Evolutionary conservation across 2,797 vertebrate genomes (phyloP).

Genomic region (Alauda arvensis): DNA sequence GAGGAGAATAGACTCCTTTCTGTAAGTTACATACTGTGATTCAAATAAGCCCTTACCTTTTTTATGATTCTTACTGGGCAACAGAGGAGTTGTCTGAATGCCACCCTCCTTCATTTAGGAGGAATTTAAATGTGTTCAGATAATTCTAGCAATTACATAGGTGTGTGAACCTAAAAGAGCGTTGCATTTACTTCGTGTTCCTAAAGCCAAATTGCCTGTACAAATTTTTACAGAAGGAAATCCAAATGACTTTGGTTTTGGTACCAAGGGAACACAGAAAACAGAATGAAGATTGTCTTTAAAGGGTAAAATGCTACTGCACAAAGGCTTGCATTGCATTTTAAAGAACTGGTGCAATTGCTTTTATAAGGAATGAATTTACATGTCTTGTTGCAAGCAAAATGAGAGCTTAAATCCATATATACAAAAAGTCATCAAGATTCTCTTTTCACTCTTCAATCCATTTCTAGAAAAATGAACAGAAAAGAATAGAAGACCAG

Average conservation of each 20-base stretch:
- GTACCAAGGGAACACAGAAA: background rate
- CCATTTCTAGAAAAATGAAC: background rate
- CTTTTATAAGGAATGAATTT: background rate
- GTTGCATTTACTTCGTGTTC: background rate
- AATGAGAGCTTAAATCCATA: conserved; percentile 23
- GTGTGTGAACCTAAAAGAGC: background rate
- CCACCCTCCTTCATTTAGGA: background rate
- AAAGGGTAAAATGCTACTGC: background rate
- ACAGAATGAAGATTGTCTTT: background rate
- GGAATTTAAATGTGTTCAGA: background rate
- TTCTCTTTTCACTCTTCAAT: conserved; percentile 31
- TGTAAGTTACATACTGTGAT: background rate
- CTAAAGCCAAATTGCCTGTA: background rate
- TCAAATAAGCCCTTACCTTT: background rate
- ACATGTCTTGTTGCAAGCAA: conserved; percentile 7
- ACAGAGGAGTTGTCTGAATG: conserved; percentile 1
- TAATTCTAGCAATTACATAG: conserved; percentile 2
- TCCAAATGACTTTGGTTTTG: background rate
- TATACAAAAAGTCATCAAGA: background rate
- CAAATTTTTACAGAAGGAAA: background rate
- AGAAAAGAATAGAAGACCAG: background rate
- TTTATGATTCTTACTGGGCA: background rate
- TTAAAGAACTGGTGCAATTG: background rate
- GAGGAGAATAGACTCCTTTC: background rate
- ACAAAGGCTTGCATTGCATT: background rate